Evolutionary conservation across 1,140 invertebrate species (phyloP), one percentile per base, ranked within the genome.

Genomic region (Hypothenemus hampei): DNA sequence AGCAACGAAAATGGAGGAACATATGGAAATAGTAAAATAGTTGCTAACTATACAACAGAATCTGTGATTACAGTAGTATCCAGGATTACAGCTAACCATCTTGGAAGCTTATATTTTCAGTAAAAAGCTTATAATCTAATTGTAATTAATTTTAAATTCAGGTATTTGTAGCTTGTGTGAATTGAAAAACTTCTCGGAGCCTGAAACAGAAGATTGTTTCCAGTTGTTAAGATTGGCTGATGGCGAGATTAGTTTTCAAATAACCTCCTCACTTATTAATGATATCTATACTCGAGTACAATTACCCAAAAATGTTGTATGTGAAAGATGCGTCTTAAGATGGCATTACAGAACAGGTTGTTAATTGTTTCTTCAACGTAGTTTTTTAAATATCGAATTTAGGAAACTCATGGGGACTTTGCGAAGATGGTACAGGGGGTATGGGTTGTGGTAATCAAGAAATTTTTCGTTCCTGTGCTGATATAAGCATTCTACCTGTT

Each of bases 381-480:
- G 35, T 50, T 23, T 23, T 18, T 43, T 21, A 33, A 33, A 1
- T 22, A 1, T 13, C 6, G 13, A 29, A 10, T 50, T 44, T 21
- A 69, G 87, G 83, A 1, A 86, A 87, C 62, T 85, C 83, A 65
- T 87, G 85, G 84, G 84, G 84, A 1, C 77, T 73, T 0, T 87
- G 85, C 61, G 73, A 72, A 13, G 80, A 87, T 63, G 83, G 82
- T 3, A 77, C 77, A 47, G 80, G 79, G 20, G 79, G 76, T 1
- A 78, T 88, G 3, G 87, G 87, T 3, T 91, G 87, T 67, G 89
- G 88, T 0, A 81, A 81, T 0, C 87, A 91, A 68, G 88, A 91
- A 68, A 85, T 89, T 62, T 93, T 92, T 65, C 77, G 89, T 13
- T 82, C 85, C 0, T 93, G 89, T 62, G 82, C 89, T 1, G 89